Conservation (phyloP, 2,888 invertebrate genomes). For the Parochlus steinenii region DNA sequence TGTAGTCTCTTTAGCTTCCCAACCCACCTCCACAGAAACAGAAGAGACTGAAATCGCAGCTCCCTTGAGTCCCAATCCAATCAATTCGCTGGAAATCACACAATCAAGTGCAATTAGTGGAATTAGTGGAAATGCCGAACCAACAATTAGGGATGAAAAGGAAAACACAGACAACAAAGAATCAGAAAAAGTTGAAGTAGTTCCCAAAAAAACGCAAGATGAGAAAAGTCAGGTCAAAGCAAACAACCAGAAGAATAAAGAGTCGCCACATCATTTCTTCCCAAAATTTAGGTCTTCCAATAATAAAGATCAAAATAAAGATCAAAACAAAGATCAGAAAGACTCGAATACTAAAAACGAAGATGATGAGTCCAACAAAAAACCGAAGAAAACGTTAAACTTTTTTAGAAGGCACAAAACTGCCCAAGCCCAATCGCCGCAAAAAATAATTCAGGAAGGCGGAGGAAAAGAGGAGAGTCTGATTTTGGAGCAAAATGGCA, state of each 20-base stretch:
- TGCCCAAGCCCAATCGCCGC: no score
- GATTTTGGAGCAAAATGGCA: no score
- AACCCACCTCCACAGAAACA: not conserved
- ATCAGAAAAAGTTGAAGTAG: conserved; percentile 6
- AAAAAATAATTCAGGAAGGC: no score
- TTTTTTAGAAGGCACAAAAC: conserved; percentile 9
- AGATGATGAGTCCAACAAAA: conserved; percentile 2
- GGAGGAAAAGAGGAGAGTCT: no score
- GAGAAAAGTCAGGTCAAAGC: no score
- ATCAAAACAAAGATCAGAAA: conserved; percentile 13
- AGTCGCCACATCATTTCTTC: conserved; percentile 10
- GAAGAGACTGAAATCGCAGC: not conserved
- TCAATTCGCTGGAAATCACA: not conserved
- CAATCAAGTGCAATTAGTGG: not conserved
- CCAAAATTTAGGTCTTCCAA: conserved; percentile 13
- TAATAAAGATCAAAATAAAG: conserved; percentile 23
- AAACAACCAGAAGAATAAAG: conserved; percentile 10
- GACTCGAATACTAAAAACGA: conserved; percentile 5
- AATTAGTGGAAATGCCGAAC: not conserved
- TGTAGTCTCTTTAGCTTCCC: not conserved
- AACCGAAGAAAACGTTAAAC: conserved; percentile 9
- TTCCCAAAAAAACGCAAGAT: no score
- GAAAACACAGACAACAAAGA: conserved; percentile 1
- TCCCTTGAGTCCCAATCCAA: not conserved
- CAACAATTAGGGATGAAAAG: conserved; percentile 1